phyloP scores from a whole-genome alignment of 2,113 vertebrate genomes.

The Bos indicus region DNA sequence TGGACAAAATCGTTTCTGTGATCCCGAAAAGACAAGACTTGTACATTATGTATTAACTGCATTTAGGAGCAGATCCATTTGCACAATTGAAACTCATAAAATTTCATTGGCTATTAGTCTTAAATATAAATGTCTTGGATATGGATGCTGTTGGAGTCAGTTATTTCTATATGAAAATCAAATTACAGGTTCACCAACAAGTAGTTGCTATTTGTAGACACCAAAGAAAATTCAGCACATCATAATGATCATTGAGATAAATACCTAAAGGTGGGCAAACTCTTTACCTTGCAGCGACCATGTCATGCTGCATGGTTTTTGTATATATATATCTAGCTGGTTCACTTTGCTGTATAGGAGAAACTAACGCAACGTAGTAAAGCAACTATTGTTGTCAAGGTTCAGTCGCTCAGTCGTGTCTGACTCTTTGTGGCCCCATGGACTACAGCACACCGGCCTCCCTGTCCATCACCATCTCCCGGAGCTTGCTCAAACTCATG shows the following conservation, averaged over 20 bases:
- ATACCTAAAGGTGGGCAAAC: not conserved
- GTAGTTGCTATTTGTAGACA: not conserved
- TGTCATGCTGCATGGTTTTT: not conserved
- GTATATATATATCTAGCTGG: fast-evolving
- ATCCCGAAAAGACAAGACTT: not conserved
- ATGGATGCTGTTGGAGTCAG: not conserved
- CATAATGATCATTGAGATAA: not conserved
- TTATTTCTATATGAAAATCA: constrained; percentile 7
- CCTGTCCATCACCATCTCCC: not conserved
- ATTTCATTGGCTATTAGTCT: not conserved
- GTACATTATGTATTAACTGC: not conserved
- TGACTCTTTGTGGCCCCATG: fast-evolving
- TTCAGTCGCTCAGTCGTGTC: fast-evolving
- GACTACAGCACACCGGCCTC: fast-evolving
- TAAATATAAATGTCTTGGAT: not conserved
- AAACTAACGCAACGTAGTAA: fast-evolving
- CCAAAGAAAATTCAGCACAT: not conserved
- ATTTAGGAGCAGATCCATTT: not conserved
- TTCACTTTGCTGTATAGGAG: fast-evolving
- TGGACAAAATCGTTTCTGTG: not conserved
- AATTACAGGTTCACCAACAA: not conserved
- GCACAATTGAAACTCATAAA: not conserved
- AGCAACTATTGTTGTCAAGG: fast-evolving
- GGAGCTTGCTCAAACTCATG: fast-evolving
- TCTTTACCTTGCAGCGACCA: not conserved